Evolutionary conservation across 2,797 vertebrate genomes (phyloP), one percentile per base, ranked within the genome.

Genomic region (Parauchenoglanis ngamensis): DNA sequence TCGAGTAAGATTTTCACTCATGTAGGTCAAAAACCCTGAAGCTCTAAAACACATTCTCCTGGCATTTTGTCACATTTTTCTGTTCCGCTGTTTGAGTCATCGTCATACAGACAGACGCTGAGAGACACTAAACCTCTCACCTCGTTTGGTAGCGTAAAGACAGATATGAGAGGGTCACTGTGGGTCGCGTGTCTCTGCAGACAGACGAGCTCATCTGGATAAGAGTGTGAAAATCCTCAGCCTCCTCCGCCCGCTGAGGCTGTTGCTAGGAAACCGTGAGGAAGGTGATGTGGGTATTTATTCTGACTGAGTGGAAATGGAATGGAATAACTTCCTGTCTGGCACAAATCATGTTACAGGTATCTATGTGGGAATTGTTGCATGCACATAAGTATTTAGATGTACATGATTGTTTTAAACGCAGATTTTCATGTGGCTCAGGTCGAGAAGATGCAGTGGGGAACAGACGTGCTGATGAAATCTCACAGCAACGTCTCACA

Each of bases 241-340:
- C 92, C 91, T 92, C 90, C 85, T 92, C 92, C 91, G 88, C 90
- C 91, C 93, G 92, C 91, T 91, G 89, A 92, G 89, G 90, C 89
- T 96, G 95, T 96, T 96, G 95, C 95, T 95, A 94, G 92, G 95
- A 91, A 91, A 95, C 94, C 56, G 57, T 11, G 40, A 63, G 77
- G 0, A 87, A 94, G 90, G 94, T 93, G 93, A 91, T 91, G 88
- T 87, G 77, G 61, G 61, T 77, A 78, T 59, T 78, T 76, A 25
- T 77, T 67, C 54, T 19, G 83, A 17, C 75, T 85, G 87, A 79
- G 70, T 76, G 77, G 54, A 72, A n/a, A 35, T 73, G 59, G 70
- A 84, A 81, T 70, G 65, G 35, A 78, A 86, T 63, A 28, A 89
- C 89, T 88, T 89, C 87, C 90, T 90, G 73, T 84, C 89, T 81